These are phyloP conservation scores for Drosophila santomea DNA, from an alignment of 1,140 invertebrate species.

Conservation along the genomic window DNA sequence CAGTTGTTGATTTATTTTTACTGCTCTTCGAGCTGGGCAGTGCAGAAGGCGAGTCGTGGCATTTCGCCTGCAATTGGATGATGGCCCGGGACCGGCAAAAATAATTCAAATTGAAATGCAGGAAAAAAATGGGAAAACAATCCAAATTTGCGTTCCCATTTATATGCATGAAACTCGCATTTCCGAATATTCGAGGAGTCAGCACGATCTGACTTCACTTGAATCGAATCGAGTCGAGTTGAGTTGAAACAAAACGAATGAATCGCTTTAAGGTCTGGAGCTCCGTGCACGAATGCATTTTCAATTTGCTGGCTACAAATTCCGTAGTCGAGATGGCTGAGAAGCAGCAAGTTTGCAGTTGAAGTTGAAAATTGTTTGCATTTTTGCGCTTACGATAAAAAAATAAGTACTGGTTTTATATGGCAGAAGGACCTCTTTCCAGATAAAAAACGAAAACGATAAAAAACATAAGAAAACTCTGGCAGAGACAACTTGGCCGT, in stretches of 20 bases:
- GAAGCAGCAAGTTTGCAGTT: conserved; percentile 40
- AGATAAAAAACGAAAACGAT: not conserved
- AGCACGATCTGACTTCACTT: conserved; percentile 19
- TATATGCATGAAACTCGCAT: conserved; percentile 38
- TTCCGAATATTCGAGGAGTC: conserved; percentile 17
- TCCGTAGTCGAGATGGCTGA: conserved; percentile 22
- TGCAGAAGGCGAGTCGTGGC: conserved; percentile 11
- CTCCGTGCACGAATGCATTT: conserved; percentile 47
- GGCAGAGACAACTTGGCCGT: conserved; percentile 40
- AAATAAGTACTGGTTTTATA: conserved; percentile 22
- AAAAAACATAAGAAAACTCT: conserved; percentile 3
- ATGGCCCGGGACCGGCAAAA: not conserved
- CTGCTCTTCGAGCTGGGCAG: conserved; percentile 11
- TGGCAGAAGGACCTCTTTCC: not conserved
- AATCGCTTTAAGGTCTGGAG: conserved; percentile 30
- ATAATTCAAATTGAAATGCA: conserved; percentile 17
- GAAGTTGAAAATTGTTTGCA: conserved; percentile 62
- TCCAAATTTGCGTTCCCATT: conserved; percentile 37
- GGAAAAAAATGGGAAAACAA: conserved; percentile 12
- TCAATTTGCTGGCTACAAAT: conserved; percentile 44
- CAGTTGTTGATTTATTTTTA: conserved; percentile 72
- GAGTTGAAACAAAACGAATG: conserved; percentile 13
- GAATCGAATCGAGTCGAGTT: conserved; percentile 4
- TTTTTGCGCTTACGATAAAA: conserved; percentile 39
- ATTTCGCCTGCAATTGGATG: conserved; percentile 5